Evolutionary conservation across 2,797 vertebrate species (phyloP).

Genomic region (Orestias chungarensis): DNA sequence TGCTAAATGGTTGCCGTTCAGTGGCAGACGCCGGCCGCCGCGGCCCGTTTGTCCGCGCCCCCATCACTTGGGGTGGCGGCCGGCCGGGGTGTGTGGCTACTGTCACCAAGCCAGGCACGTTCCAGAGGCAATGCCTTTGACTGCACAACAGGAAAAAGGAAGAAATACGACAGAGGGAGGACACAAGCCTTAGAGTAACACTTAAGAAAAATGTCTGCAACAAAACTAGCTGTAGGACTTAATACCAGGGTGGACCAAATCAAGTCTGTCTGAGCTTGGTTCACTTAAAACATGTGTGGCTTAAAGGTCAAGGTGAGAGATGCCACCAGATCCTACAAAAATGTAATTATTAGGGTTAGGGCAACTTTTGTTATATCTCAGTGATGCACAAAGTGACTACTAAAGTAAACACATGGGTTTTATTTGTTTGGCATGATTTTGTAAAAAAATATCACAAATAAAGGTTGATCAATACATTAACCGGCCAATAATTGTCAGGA

Average conservation of each 20-base stretch:
- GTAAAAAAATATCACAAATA: neutral
- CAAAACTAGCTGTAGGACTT: neutral
- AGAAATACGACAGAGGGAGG: constrained; percentile 18
- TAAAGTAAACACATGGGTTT: neutral
- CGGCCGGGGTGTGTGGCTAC: constrained; percentile 29
- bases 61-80: constrained; percentile 52
- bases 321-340: neutral
- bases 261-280: neutral
- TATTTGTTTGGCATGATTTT: too few relatives aligned
- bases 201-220: neutral
- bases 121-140: constrained; percentile 51
- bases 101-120: constrained; percentile 54
- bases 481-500: neutral
- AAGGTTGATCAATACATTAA: neutral
- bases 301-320: neutral
- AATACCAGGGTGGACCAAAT: neutral
- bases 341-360: neutral
- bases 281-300: neutral
- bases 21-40: constrained; percentile 72
- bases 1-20: constrained; percentile 76
- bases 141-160: constrained; percentile 48
- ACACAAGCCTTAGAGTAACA: constrained; percentile 43
- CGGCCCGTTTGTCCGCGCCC: constrained; percentile 57
- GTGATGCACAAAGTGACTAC: neutral
- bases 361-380: neutral